Percentiles rank a stretch among this genome's conserved stretches.
These are phyloP conservation scores for Hemibagrus guttatus DNA, from an alignment of 2,797 vertebrate genomes.

Conservation along the genomic window DNA sequence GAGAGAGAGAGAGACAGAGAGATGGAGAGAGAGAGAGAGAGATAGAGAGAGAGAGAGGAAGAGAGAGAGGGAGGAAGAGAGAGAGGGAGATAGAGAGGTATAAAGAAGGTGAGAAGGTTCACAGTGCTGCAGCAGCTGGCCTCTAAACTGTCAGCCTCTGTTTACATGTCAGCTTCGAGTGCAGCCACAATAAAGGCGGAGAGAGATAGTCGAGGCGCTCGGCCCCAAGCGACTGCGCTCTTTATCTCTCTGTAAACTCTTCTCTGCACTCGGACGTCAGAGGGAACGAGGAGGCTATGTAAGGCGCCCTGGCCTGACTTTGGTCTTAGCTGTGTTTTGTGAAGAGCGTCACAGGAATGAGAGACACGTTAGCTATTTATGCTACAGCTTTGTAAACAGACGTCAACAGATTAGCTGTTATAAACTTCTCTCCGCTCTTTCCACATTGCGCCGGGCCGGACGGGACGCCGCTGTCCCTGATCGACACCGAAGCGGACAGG, in stretches of 20 bases:
- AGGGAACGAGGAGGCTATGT: conserved; percentile 41
- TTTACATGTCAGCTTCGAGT: conserved; percentile 53
- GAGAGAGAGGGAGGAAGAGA: not conserved
- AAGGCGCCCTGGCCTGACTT: conserved; percentile 9
- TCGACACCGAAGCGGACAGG: not conserved
- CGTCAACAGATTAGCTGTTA: conserved; percentile 40
- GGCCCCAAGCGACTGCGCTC: conserved; percentile 43
- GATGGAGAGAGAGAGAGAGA: no score
- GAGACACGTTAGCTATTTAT: conserved; percentile 25
- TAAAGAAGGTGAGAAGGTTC: conserved; percentile 55
- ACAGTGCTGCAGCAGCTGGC: conserved; percentile 53
- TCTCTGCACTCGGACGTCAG: conserved; percentile 34
- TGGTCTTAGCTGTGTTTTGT: conserved; percentile 20
- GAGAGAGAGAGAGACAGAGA: no score
- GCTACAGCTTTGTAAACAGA: conserved; percentile 35
- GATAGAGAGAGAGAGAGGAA: not conserved
- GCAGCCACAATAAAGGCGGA: conserved; percentile 57
- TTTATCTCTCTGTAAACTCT: conserved; percentile 54
- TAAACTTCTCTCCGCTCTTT: conserved; percentile 35
- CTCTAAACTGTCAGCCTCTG: conserved; percentile 52
- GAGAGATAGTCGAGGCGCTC: conserved; percentile 43
- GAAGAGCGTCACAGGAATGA: conserved; percentile 31
- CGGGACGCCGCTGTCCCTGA: not conserved
- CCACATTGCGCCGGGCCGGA: not conserved
- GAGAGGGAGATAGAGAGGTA: conserved; percentile 6